Evolutionary conservation across 2,113 vertebrate species (phyloP).

Genomic region (Alexandromys fortis): DNA sequence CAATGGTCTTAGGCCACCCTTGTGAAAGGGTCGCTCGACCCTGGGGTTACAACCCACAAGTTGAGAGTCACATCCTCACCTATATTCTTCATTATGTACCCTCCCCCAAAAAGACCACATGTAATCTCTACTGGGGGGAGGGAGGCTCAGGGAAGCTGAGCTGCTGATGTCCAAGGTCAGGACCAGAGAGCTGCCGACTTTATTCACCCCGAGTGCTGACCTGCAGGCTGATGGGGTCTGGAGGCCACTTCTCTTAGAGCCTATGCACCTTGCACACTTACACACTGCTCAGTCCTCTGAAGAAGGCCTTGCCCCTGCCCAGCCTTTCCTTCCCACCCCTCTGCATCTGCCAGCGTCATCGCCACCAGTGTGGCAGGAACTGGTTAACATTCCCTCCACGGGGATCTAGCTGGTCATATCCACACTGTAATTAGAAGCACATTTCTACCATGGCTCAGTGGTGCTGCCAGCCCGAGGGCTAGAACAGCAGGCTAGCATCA

Average conservation of each 20-base stretch:
- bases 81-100: not conserved
- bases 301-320: not conserved
- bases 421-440: slow-evolving; percentile 91
- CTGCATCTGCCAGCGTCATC: not conserved
- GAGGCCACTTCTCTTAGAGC: not conserved
- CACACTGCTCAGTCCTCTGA: not conserved
- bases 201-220: not conserved
- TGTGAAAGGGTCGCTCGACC: not conserved
- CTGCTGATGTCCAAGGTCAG: not conserved
- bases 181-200: not conserved
- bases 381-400: not conserved
- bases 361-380: not conserved
- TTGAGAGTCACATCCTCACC: not conserved
- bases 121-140: not conserved
- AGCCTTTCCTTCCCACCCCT: not conserved
- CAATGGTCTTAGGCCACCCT: not conserved
- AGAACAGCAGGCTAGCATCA: slow-evolving; percentile 73
- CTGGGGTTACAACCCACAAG: not conserved
- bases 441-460: slow-evolving; percentile 85
- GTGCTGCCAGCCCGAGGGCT: slow-evolving; percentile 86
- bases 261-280: too few relatives aligned
- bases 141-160: not conserved
- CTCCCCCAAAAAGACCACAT: not conserved
- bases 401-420: slow-evolving; percentile 65
- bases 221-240: not conserved